Conservation (phyloP, 2,113 vertebrate genomes). For the Tonatia bakeri region DNA sequence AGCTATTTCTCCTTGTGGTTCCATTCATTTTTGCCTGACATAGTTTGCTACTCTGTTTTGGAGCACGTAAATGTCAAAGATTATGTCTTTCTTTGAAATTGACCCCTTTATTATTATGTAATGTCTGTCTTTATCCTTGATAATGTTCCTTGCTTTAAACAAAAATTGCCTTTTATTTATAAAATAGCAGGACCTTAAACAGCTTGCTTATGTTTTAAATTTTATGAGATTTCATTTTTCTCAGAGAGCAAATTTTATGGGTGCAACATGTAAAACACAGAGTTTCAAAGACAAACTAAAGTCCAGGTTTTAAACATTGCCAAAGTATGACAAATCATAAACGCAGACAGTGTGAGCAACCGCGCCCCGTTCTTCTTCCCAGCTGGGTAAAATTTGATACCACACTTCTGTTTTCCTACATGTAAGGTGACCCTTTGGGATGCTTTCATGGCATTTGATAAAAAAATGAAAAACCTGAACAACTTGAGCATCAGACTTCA, state of each 20-base stretch:
- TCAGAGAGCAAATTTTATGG: background rate
- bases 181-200: background rate
- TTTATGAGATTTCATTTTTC: background rate
- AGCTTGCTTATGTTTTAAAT: background rate
- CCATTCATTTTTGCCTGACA: background rate
- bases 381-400: background rate
- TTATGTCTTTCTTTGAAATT: background rate
- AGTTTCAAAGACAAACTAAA: background rate
- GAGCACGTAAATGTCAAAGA: background rate
- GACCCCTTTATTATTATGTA: background rate
- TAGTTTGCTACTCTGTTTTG: background rate
- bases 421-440: background rate
- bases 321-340: constrained; percentile 29
- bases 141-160: background rate
- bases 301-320: background rate
- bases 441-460: background rate
- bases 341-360: background rate
- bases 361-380: background rate
- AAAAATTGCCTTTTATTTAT: background rate
- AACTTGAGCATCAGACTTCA: background rate
- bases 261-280: background rate
- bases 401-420: background rate
- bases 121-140: background rate
- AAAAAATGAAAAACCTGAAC: background rate
- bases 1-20: background rate